These are phyloP conservation scores for Triplophysa bombifrons DNA, from an alignment of 2,797 vertebrate species.

Conservation along the genomic window DNA sequence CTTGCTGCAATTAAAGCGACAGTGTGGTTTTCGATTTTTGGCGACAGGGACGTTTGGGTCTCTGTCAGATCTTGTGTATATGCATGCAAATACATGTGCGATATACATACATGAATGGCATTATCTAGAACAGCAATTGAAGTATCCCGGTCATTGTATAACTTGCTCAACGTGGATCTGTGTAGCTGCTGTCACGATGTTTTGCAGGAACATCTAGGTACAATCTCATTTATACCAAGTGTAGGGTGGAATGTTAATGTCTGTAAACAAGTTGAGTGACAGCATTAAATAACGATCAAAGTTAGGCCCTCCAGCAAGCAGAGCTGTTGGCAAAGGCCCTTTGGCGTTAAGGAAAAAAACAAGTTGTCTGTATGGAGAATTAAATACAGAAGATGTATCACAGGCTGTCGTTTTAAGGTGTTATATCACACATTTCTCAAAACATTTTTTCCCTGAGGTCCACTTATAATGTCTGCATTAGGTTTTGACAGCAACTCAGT, in stretches of 20 bases:
- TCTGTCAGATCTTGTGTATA: constrained; percentile 33
- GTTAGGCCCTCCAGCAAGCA: constrained; percentile 21
- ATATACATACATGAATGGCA: background rate
- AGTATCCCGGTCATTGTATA: constrained; percentile 21
- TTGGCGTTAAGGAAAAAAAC: constrained; percentile 7
- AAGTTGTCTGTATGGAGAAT: constrained; percentile 2
- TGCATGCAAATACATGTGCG: constrained; percentile 13
- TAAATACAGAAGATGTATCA: background rate
- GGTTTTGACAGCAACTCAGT: background rate
- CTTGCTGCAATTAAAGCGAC: constrained; percentile 45
- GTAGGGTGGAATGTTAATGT: constrained; percentile 26
- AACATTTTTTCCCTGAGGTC: background rate
- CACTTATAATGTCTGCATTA: background rate
- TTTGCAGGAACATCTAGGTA: background rate
- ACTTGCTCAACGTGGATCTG: background rate
- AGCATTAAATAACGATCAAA: constrained; percentile 34
- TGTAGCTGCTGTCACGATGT: constrained; percentile 1
- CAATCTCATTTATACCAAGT: constrained; percentile 19
- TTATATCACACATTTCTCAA: background rate
- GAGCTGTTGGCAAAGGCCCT: constrained; percentile 16
- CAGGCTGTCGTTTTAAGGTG: background rate
- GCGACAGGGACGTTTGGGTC: constrained; percentile 21
- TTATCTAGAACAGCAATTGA: constrained; percentile 21
- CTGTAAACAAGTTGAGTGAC: constrained; percentile 38
- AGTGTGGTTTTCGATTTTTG: constrained; percentile 33